These are phyloP conservation scores for Nothocercus nigrocapillus DNA, from an alignment of 2,113 vertebrate genomes.

Conservation along the genomic window DNA sequence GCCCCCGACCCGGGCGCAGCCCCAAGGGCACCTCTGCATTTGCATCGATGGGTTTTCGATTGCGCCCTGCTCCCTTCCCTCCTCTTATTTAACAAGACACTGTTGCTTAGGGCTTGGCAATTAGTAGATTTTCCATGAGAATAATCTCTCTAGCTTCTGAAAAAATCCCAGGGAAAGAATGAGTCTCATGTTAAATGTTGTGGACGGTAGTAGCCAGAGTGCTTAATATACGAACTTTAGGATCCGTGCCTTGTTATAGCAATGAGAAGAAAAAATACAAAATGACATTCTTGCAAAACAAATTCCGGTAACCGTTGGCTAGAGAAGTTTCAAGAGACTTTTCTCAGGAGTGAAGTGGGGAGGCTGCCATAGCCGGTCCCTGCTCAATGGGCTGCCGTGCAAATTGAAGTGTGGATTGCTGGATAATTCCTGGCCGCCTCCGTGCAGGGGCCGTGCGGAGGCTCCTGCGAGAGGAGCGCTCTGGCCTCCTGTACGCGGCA, in stretches of 20 bases:
- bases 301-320: conserved; percentile 19
- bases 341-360: background rate
- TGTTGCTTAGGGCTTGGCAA: background rate
- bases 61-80: fast-evolving
- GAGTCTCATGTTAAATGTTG: background rate
- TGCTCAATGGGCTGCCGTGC: background rate
- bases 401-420: background rate
- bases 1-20: background rate
- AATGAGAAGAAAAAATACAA: background rate
- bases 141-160: background rate
- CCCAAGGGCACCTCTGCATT: background rate
- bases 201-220: background rate
- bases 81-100: background rate
- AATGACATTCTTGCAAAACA: background rate
- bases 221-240: background rate
- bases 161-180: background rate
- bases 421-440: background rate
- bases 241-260: background rate
- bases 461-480: background rate
- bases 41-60: background rate
- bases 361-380: background rate
- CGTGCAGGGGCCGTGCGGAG: background rate
- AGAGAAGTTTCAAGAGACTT: background rate
- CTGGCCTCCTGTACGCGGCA: background rate
- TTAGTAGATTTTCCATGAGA: background rate